Evolutionary conservation across 2,888 invertebrate species (phyloP), one percentile per base, ranked within the genome.

Genomic region (Platerodrilus igneus): DNA sequence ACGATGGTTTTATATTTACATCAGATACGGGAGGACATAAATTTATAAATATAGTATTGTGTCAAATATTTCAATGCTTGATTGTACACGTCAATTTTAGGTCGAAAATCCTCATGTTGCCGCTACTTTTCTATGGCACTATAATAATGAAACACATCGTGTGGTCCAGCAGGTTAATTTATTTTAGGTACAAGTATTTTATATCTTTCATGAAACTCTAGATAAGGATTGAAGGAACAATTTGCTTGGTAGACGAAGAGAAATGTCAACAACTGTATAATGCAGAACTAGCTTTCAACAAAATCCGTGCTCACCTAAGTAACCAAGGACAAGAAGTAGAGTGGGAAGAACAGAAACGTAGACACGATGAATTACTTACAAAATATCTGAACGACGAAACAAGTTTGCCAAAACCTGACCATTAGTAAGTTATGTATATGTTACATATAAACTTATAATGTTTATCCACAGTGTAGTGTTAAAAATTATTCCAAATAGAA

Each of bases 21-120:
- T 72, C 73, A 0, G 71, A 72, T 39, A 58, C 52, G 14, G 60
- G 68, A 6, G 70, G 73, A 38, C 61, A 56, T 38, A 74, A 75
- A 61, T 47, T 59, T 2, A 53, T 58, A 18, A 64, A 74, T 37
- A 53, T 74, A 50, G 74, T 72, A 65, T 65, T 57, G 50, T 32
- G n/a, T 19, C n/a, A 31, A 15, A 18, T 15, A 21, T 33, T 38
- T 4, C 28, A 30, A 39, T 43, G 42, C 53, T 58, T 23, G 47
- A 17, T 4, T 26, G 25, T 13, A 21, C 10, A 11, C 11, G 4
- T 13, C 11, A 2, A 6, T 40, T 40, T 8, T 23, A 73, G 74
- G 51, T 52, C 19, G 66, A 67, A 30, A 66, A 69, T 32, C 69
- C 71, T 0, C 51, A 56, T 8, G 70, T 66, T 5, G 66, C 71